Evolutionary conservation across 2,888 invertebrate genomes (phyloP).

Genomic region (Crocallis elinguaria): DNA sequence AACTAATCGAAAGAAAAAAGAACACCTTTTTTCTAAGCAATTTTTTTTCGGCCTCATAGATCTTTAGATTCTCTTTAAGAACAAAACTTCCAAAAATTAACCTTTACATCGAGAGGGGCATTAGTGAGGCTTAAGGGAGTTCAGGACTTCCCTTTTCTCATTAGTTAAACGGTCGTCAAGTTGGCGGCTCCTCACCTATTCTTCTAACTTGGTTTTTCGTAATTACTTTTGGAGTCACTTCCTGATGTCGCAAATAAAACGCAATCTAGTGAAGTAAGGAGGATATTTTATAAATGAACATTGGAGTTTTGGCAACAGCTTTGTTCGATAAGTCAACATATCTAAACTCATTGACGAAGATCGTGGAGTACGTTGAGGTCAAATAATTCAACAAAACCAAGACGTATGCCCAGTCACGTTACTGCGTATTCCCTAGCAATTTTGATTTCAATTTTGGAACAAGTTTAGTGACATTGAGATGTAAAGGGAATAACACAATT

Average conservation of each 20-base stretch:
- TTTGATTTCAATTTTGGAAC: too few species aligned
- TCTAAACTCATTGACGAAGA: too few species aligned
- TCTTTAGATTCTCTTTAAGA: background rate
- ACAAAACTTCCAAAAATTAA: background rate
- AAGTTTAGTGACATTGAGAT: conserved; percentile 5
- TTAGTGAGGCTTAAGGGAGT: conserved; percentile 4
- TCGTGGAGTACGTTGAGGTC: too few species aligned
- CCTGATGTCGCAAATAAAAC: background rate
- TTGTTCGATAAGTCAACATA: background rate
- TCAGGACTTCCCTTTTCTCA: conserved; percentile 16
- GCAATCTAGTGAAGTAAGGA: background rate
- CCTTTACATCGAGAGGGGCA: conserved; percentile 5
- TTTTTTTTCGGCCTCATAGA: too few species aligned
- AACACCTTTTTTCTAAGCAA: too few species aligned
- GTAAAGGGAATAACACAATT: conserved; percentile 7
- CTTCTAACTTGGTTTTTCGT: conserved; percentile 18
- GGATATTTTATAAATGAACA: background rate
- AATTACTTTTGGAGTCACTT: conserved; percentile 28
- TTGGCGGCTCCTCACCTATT: conserved; percentile 15
- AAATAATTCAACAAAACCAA: too few species aligned
- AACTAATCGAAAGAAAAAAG: too few species aligned
- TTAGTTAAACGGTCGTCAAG: conserved; percentile 23
- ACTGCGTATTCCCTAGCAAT: too few species aligned
- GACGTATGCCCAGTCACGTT: too few species aligned
- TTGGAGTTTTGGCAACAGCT: background rate